Conservation (phyloP, 2,797 vertebrate genomes). For the Synanceia verrucosa region DNA sequence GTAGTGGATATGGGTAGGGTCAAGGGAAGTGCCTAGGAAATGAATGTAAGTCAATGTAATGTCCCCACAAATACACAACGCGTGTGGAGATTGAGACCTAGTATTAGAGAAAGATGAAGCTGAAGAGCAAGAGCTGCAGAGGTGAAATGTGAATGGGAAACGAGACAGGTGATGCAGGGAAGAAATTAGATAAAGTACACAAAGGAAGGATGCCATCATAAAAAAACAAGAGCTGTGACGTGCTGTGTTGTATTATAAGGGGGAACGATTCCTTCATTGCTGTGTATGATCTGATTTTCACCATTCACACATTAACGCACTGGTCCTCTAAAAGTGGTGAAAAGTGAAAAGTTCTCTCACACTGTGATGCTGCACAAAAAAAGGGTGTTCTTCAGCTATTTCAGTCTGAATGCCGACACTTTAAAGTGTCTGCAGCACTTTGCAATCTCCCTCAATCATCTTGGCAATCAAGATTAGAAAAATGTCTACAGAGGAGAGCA, state of each 20-base stretch:
- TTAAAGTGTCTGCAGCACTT: not conserved
- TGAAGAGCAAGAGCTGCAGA: slow-evolving; percentile 31
- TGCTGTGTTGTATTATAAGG: not conserved
- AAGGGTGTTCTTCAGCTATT: not conserved
- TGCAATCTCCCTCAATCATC: not conserved
- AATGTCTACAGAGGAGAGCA: not conserved
- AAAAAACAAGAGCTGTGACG: not conserved
- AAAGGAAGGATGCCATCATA: not conserved
- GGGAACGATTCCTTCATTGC: not conserved
- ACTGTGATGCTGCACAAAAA: not conserved
- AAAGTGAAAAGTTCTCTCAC: not conserved
- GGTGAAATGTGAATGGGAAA: slow-evolving; percentile 29
- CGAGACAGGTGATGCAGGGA: slow-evolving; percentile 45
- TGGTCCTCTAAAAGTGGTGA: not conserved
- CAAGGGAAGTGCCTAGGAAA: no score
- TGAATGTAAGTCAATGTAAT: no score
- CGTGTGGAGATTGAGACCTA: not conserved
- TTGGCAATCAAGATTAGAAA: not conserved
- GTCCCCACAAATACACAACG: no score
- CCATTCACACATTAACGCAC: not conserved
- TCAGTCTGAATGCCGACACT: not conserved
- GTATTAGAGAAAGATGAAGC: slow-evolving; percentile 45
- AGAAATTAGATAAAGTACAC: slow-evolving; percentile 7
- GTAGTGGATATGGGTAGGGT: no score
- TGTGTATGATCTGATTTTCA: not conserved